phyloP scores from a whole-genome alignment of 1,140 invertebrate species.

The Ruditapes philippinarum region DNA sequence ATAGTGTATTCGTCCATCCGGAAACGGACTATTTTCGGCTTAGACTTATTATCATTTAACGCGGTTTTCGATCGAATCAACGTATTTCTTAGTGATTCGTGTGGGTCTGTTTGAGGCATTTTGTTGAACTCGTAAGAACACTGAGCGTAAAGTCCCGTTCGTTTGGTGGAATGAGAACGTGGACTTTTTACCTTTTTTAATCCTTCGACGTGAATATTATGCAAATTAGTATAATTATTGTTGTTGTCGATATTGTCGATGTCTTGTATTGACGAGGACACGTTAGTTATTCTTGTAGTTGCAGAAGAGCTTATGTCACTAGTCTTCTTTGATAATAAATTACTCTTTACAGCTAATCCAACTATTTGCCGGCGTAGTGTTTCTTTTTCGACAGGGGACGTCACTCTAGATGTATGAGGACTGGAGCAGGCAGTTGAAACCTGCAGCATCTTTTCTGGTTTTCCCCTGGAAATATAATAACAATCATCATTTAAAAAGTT shows the following conservation, averaged over 20 bases:
- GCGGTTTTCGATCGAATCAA: slow-evolving; percentile 38
- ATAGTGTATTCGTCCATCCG: slow-evolving; percentile 56
- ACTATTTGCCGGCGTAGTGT: slow-evolving; percentile 59
- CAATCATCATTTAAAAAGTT: too few relatives aligned
- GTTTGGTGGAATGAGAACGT: neutral
- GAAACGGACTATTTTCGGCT: slow-evolving; percentile 63
- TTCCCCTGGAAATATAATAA: slow-evolving; percentile 24
- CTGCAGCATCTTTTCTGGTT: slow-evolving; percentile 44
- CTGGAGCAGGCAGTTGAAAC: slow-evolving; percentile 26
- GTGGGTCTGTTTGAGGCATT: slow-evolving; percentile 15
- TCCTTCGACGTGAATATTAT: neutral
- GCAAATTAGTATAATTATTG: neutral
- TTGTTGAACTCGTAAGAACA: neutral
- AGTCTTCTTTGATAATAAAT: neutral
- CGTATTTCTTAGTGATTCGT: neutral
- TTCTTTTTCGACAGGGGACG: slow-evolving; percentile 43
- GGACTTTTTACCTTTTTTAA: neutral
- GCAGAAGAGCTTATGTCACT: neutral
- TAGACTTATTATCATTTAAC: neutral
- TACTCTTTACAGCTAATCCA: slow-evolving; percentile 40
- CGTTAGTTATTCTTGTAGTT: slow-evolving; percentile 6
- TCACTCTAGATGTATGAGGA: neutral
- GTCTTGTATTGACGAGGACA: neutral
- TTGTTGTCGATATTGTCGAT: neutral
- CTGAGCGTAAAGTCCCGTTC: neutral